Evolutionary conservation across 2,888 invertebrate genomes (phyloP).

Genomic region (Nomada ferruginata): DNA sequence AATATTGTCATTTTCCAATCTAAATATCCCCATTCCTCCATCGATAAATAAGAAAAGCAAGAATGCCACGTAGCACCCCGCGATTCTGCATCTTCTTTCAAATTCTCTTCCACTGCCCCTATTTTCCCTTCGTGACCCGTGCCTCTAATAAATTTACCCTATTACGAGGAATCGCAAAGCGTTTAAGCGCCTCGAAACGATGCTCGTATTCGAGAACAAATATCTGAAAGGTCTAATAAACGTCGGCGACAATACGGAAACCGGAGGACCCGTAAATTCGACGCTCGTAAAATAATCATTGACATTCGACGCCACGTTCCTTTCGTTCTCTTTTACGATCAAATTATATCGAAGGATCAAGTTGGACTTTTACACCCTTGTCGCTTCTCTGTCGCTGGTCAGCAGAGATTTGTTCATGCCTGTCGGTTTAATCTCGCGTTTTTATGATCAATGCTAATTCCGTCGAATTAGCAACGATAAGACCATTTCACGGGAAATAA

Average conservation of each 20-base stretch:
- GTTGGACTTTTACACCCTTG: slow-evolving; percentile 46
- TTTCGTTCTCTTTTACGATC: slow-evolving; percentile 49
- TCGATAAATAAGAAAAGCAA: too few species aligned
- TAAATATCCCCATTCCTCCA: too few species aligned
- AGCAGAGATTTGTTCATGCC: slow-evolving; percentile 46
- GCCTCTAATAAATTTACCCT: neutral
- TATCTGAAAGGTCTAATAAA: slow-evolving; percentile 15
- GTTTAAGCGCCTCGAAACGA: neutral
- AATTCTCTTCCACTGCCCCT: neutral
- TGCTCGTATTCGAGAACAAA: neutral
- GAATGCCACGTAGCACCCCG: neutral
- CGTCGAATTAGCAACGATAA: neutral
- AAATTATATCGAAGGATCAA: slow-evolving; percentile 61
- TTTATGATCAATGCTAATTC: slow-evolving; percentile 30
- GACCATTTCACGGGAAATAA: too few species aligned
- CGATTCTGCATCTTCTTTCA: neutral
- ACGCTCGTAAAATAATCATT: slow-evolving; percentile 66
- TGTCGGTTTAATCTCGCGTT: slow-evolving; percentile 6
- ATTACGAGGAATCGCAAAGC: neutral
- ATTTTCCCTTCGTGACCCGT: neutral
- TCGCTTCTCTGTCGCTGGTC: slow-evolving; percentile 9
- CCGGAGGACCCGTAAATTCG: slow-evolving; percentile 37
- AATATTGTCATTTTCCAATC: too few species aligned
- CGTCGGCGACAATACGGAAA: slow-evolving; percentile 5
- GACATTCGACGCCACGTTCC: slow-evolving; percentile 45